Evolutionary conservation across 2,797 vertebrate species (phyloP).

Genomic region (Syndactyla subalaris): DNA sequence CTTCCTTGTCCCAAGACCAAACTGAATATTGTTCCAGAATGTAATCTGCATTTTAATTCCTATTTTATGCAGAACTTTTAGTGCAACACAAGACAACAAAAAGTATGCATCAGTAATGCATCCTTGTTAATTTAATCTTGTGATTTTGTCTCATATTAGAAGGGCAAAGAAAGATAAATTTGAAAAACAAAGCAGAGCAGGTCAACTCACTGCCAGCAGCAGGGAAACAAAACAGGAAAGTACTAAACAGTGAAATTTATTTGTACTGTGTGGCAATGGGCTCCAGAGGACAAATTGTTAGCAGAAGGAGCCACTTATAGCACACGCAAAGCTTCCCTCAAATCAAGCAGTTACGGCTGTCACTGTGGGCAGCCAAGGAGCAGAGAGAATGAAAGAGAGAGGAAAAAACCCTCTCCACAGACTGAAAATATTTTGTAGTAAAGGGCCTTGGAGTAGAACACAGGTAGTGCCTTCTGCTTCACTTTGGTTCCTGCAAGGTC

Average conservation of each 20-base stretch:
- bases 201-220: conserved; percentile 19
- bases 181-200: conserved; percentile 22
- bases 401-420: background rate
- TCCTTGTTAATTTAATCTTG: background rate
- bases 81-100: background rate
- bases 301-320: conserved; percentile 36
- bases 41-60: background rate
- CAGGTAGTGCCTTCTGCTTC: background rate
- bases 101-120: background rate
- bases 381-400: background rate
- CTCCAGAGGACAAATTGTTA: conserved; percentile 56
- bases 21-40: background rate
- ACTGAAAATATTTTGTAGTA: background rate
- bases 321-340: conserved; percentile 32
- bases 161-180: background rate
- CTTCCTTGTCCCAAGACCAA: background rate
- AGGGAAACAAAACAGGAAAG: conserved; percentile 16
- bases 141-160: background rate
- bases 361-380: conserved; percentile 8
- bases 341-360: conserved; percentile 22
- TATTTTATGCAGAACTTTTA: background rate
- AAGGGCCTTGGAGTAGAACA: background rate
- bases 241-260: conserved; percentile 39
- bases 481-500: background rate
- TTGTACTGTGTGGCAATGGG: background rate